Conservation (phyloP, 2,113 vertebrate genomes). For the Zosterops borbonicus region DNA sequence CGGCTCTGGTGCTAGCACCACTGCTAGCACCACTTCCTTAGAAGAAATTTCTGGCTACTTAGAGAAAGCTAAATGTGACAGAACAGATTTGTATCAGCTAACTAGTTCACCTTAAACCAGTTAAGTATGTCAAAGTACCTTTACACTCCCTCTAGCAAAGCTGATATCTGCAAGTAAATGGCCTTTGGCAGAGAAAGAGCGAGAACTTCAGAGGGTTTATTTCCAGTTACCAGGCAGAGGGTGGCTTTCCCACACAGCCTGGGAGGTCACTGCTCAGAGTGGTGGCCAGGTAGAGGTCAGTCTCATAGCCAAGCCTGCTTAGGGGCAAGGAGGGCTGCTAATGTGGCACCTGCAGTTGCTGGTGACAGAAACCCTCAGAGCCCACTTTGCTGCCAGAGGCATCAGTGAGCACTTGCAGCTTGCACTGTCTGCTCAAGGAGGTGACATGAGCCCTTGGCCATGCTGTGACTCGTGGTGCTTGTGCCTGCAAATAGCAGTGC, state of each 20-base stretch:
- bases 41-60: not conserved
- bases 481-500: not conserved
- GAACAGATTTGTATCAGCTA: not conserved
- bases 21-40: not conserved
- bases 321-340: not conserved
- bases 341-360: not conserved
- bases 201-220: not conserved
- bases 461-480: rapidly evolving
- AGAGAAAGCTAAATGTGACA: not conserved
- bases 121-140: not conserved
- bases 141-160: not conserved
- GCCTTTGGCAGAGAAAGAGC: not conserved
- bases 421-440: not conserved
- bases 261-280: not conserved
- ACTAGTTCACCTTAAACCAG: not conserved
- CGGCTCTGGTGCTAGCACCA: not conserved
- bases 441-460: rapidly evolving
- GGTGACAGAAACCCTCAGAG: not conserved
- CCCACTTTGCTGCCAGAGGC: not conserved
- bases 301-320: not conserved
- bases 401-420: rapidly evolving
- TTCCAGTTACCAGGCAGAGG: not conserved
- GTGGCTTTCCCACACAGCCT: not conserved
- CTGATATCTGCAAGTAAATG: not conserved
- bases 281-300: not conserved